Evolutionary conservation across 2,113 vertebrate genomes (phyloP).

Genomic region (Psephotus haematonotus): DNA sequence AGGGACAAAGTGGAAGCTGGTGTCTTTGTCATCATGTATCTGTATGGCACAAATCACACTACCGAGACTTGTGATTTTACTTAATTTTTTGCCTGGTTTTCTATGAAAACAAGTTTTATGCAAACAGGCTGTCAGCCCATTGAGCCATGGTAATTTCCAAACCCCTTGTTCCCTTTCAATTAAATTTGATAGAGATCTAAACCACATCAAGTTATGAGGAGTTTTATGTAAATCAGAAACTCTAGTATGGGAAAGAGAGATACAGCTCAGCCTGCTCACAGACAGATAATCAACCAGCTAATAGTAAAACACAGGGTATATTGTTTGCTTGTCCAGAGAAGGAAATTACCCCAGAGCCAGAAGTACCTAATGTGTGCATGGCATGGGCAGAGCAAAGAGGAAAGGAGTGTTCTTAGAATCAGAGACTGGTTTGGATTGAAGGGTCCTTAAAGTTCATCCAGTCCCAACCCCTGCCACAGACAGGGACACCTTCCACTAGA

Average conservation of each 20-base stretch:
- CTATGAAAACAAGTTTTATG: neutral
- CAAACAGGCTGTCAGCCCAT: neutral
- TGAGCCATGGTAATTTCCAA: neutral
- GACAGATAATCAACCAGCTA: neutral
- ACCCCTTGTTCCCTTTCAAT: neutral
- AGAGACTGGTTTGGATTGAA: neutral
- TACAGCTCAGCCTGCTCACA: neutral
- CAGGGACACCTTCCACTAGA: neutral
- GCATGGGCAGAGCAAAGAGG: neutral
- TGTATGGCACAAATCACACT: neutral
- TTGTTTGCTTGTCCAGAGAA: neutral
- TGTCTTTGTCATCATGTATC: neutral
- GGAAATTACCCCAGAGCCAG: neutral
- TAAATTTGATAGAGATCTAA: neutral
- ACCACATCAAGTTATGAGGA: neutral
- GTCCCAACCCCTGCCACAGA: accelerated
- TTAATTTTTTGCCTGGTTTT: neutral
- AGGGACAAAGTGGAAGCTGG: neutral
- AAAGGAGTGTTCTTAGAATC: neutral
- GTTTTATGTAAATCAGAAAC: neutral
- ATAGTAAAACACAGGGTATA: neutral
- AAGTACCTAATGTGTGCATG: accelerated
- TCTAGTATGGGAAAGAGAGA: accelerated
- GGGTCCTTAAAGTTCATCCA: neutral
- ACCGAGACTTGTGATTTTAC: neutral